Base-by-base conservation (phyloP, 2,888 invertebrate species). In the Lasioglossum leucozonium region DNA sequence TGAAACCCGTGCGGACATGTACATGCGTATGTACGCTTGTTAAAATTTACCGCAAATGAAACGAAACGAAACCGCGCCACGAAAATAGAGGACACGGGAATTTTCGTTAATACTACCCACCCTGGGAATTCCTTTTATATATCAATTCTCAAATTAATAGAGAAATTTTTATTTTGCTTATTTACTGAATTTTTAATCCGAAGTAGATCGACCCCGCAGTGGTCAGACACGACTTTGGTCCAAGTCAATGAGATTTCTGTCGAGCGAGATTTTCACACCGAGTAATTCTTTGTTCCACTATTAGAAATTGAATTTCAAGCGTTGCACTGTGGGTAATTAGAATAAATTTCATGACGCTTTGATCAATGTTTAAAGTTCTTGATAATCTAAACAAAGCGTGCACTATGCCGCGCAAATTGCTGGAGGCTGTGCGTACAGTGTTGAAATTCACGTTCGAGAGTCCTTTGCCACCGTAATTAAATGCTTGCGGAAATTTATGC, bases 21-120 rank as follows among this genome's bases (percentile, higher is more conserved):
- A 34, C 34, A 34, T n/a, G n/a, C n/a, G n/a, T 34, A 34, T 34
- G 67, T 1, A 34, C 11, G 30, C 30, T 65, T 34, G 55, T 55
- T 74, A 79, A 80, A 81, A 77, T 37, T 77, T 77, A 26, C 1
- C 18, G 22, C 71, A 72, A 76, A 72, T n/a, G n/a, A 62, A 67
- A 62, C 11, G 55, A 6, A 0, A 30, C 22, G 58, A 13, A 0
- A 30, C n/a, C 16, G 37, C n/a, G 26, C 22, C 18, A 40, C 26
- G 37, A 16, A 67, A 40, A 67, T 47, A 30, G 47, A 37, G 47
- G 3, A 30, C 16, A 34, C 11, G 18, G 13, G 16, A 40, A 74
- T 42, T 69, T 74, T 79, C n/a, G 42, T 44, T 73, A 67, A 51
- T 40, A n/a, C n/a, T n/a, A n/a, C n/a, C n/a, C n/a, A 22, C 67